Conservation (phyloP, 1,140 invertebrate genomes). For the Protaetia brevitarsis region DNA sequence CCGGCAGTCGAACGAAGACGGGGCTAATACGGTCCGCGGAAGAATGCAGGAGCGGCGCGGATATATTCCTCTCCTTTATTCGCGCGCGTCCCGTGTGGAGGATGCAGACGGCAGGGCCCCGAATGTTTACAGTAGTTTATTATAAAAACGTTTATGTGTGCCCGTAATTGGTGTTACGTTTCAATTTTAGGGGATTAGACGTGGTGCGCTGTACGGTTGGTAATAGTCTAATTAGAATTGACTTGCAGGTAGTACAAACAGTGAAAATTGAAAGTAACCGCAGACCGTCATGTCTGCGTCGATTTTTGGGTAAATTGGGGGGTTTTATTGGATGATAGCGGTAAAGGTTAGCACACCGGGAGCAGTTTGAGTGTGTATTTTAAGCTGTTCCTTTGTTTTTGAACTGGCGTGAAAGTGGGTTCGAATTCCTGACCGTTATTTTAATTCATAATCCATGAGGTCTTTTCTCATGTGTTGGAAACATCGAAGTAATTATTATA, state of each 20-base stretch:
- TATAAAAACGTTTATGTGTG: slow-evolving; percentile 27
- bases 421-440: too few species aligned
- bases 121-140: slow-evolving; percentile 27
- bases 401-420: background rate
- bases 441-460: too few species aligned
- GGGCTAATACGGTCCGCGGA: background rate
- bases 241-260: slow-evolving; percentile 13
- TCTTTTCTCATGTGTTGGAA: too few species aligned
- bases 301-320: slow-evolving; percentile 7
- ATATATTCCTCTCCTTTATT: slow-evolving; percentile 7
- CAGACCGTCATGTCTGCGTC: background rate
- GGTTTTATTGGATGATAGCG: slow-evolving; percentile 14
- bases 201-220: slow-evolving; percentile 7
- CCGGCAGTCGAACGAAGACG: background rate
- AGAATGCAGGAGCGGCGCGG: slow-evolving; percentile 11
- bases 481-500: too few species aligned
- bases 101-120: background rate
- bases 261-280: slow-evolving; percentile 13
- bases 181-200: slow-evolving; percentile 22
- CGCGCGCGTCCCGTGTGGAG: background rate
- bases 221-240: slow-evolving; percentile 17
- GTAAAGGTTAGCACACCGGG: background rate
- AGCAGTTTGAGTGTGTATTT: background rate
- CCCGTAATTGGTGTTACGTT: slow-evolving; percentile 26
- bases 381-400: background rate